A percentile compares a stretch with the other conserved stretches of the same genome.
Evolutionary conservation across 2,797 vertebrate genomes (phyloP).

Genomic region (Gymnodraco acuticeps): DNA sequence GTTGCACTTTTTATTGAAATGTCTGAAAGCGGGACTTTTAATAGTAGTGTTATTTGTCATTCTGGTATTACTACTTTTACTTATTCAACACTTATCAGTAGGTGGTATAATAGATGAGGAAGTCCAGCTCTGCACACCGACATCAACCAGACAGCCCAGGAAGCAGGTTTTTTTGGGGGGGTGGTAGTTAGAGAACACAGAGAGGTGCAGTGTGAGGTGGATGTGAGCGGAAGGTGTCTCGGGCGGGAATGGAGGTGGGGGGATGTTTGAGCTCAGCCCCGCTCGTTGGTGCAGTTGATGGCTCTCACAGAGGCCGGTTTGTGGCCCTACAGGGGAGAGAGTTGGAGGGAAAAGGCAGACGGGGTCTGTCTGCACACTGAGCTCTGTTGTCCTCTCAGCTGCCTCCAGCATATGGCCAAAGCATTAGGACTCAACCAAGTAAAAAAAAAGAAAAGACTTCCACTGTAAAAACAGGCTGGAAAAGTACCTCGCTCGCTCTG

Average conservation of each 20-base stretch:
- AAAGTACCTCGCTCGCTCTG: conserved; percentile 75
- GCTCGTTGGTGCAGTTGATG: conserved; percentile 72
- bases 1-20: not conserved
- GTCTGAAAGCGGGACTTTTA: not conserved
- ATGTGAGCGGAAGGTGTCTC: conserved; percentile 72
- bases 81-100: conserved; percentile 29
- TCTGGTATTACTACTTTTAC: not conserved
- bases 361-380: conserved; percentile 79
- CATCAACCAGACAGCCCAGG: conserved; percentile 50
- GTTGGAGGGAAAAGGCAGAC: conserved; percentile 58
- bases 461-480: conserved; percentile 70
- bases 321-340: conserved; percentile 75
- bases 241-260: conserved; percentile 43
- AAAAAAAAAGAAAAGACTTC: conserved; percentile 55
- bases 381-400: conserved; percentile 78
- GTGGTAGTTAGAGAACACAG: conserved; percentile 60
- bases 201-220: conserved; percentile 75
- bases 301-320: conserved; percentile 81
- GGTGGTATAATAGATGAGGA: conserved; percentile 44
- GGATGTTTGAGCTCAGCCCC: conserved; percentile 58
- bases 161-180: conserved; percentile 39
- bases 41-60: not conserved
- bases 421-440: conserved; percentile 69
- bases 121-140: conserved; percentile 38
- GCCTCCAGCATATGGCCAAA: conserved; percentile 80